Conservation (phyloP, 2,888 invertebrate species). For the Epirrhoe tristata region DNA sequence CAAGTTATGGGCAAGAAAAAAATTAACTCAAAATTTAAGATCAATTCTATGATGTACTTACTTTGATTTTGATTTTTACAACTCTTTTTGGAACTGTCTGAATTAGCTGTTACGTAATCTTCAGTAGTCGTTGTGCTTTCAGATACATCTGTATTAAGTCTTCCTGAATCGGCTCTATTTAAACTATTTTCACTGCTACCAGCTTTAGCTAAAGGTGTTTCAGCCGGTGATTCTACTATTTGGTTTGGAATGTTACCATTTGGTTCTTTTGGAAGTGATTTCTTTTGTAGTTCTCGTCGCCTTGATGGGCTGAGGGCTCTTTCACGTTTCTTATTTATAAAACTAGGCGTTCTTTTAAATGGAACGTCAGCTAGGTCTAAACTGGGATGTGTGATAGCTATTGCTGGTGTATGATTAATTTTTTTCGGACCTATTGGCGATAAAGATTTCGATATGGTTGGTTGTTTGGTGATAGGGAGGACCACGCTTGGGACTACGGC, state of each 20-base stretch:
- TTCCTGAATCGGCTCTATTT: slow-evolving; percentile 90
- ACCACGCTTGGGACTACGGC: slow-evolving; percentile 76
- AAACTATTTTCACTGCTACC: slow-evolving; percentile 79
- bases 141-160: slow-evolving; percentile 92
- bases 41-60: slow-evolving; percentile 53
- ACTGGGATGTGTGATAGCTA: slow-evolving; percentile 85
- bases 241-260: slow-evolving; percentile 73
- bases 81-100: slow-evolving; percentile 89
- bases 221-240: slow-evolving; percentile 71
- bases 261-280: slow-evolving; percentile 72
- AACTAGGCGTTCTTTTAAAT: slow-evolving; percentile 80
- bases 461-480: slow-evolving; percentile 80
- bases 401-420: slow-evolving; percentile 79
- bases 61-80: slow-evolving; percentile 76
- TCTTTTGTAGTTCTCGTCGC: slow-evolving; percentile 78
- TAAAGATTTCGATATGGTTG: slow-evolving; percentile 69
- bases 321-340: slow-evolving; percentile 81
- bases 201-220: slow-evolving; percentile 66
- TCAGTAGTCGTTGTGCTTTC: slow-evolving; percentile 94
- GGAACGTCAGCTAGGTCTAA: slow-evolving; percentile 79
- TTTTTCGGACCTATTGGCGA: slow-evolving; percentile 66
- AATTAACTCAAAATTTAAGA: no score
- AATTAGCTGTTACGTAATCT: slow-evolving; percentile 95
- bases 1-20: not conserved
- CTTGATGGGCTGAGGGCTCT: slow-evolving; percentile 81